These are phyloP conservation scores for Abrostola tripartita DNA, from an alignment of 2,888 invertebrate species.

Conservation along the genomic window DNA sequence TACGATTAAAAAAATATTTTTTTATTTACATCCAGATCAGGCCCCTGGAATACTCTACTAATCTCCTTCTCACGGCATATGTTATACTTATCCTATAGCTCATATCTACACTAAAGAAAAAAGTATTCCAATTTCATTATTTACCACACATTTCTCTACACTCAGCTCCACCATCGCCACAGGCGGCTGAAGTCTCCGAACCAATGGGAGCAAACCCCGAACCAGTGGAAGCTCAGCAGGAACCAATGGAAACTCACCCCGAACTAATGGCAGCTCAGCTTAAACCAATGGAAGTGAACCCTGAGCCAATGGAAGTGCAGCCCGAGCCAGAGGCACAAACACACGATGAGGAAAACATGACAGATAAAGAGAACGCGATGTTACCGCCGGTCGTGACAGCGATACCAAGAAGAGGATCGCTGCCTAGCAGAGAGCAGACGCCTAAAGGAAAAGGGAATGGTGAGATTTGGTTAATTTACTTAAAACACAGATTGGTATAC, in stretches of 20 bases:
- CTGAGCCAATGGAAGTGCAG: constrained; percentile 22
- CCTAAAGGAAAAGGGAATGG: constrained; percentile 66
- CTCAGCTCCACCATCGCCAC: constrained; percentile 66
- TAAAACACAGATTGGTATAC: too few relatives aligned
- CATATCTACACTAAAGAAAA: neutral
- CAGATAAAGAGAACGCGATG: constrained; percentile 78
- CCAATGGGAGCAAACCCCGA: neutral
- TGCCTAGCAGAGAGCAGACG: constrained; percentile 66
- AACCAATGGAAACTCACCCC: too few relatives aligned
- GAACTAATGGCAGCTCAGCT: too few relatives aligned
- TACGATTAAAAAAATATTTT: too few relatives aligned
- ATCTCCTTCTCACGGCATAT: too few relatives aligned
- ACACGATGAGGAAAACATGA: constrained; percentile 22
- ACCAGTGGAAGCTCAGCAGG: too few relatives aligned
- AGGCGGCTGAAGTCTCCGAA: constrained; percentile 37
- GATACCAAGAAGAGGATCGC: constrained; percentile 59
- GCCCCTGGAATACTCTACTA: too few relatives aligned
- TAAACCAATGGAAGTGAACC: constrained; percentile 38
- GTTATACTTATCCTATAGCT: too few relatives aligned
- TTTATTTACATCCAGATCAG: too few relatives aligned
- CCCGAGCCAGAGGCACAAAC: constrained; percentile 3
- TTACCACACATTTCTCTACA: neutral
- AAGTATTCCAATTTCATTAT: neutral
- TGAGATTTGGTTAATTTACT: constrained; percentile 4
- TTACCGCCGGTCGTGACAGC: constrained; percentile 62